Evolutionary conservation across 2,113 vertebrate species (phyloP), one percentile per base, ranked within the genome.

Genomic region (Aleadryas rufinucha): DNA sequence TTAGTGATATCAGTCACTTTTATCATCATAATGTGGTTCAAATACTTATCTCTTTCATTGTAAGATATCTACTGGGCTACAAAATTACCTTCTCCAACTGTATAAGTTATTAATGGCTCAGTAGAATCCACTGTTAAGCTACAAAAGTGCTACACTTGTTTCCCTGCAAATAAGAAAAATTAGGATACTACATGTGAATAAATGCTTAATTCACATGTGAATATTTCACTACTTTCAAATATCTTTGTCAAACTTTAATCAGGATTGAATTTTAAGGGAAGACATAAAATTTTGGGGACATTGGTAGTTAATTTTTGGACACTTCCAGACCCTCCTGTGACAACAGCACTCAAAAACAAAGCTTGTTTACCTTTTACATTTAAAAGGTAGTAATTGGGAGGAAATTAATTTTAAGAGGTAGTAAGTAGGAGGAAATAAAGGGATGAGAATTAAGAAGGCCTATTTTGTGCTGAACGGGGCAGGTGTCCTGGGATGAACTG

Each of bases 391-490:
- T 16, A 53, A 59, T 53, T 47, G n/a, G 7, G 11, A 65, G 7
- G 22, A 71, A 74, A 47, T 39, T 72, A 17, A 53, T 52, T 54
- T 61, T 42, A 26, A 42, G 45, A 57, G 21, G 7, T 33, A 68
- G 26, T 45, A 61, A 63, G 33, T 45, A 37, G 8, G 3, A 54
- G 11, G 39, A 74, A 75, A 50, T 41, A 47, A 57, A 52, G 24
- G 33, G 44, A 37, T 42, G 23, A 66, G 35, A 45, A 24, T 57
- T 61, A 80, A 42, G 50, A 30, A 44, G 23, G 35, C 12, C 16
- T 6, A 10, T 2, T 19, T 35, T 4, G 9, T 1, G 0, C 4
- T 35, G 63, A 72, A 71, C 0, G 1, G 33, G 26, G 20, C 14
- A 60, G 18, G 26, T 68, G 39, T 49, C 71, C 64, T 30, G 35